These are phyloP conservation scores for Hyperoplus lanceolatus DNA, from an alignment of 2,797 vertebrate genomes.

Conservation along the genomic window DNA sequence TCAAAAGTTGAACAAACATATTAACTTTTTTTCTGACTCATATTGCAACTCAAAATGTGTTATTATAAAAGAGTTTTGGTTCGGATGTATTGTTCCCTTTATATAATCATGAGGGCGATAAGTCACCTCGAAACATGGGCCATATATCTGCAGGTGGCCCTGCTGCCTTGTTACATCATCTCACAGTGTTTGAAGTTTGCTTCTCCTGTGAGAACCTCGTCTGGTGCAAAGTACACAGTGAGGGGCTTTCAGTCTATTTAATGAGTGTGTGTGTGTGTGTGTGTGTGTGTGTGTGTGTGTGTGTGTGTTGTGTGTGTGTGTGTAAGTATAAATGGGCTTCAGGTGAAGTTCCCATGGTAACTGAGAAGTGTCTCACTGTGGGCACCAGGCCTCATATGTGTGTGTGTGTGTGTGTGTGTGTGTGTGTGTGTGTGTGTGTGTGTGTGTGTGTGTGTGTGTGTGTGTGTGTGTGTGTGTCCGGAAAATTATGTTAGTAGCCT, in stretches of 20 bases:
- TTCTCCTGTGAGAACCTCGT: constrained; percentile 42
- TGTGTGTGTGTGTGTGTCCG: constrained; percentile 26
- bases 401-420: constrained; percentile 37
- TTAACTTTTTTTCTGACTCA: no score
- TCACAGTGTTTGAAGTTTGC: constrained; percentile 55
- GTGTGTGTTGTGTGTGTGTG: constrained; percentile 6
- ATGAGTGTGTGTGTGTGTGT: constrained; percentile 24
- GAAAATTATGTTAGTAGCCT: constrained; percentile 60
- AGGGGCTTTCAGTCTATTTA: constrained; percentile 29
- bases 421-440: constrained; percentile 16
- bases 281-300: constrained; percentile 17
- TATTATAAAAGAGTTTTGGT: not conserved
- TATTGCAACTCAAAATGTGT: not conserved
- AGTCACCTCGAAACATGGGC: constrained; percentile 16
- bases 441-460: constrained; percentile 36
- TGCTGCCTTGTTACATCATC: constrained; percentile 59
- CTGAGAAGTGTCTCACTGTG: constrained; percentile 54
- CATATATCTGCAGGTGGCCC: constrained; percentile 17
- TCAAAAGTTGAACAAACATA: not conserved
- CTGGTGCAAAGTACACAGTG: constrained; percentile 65
- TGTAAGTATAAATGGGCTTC: constrained; percentile 42
- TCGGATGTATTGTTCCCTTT: not conserved
- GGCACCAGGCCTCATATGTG: constrained; percentile 35
- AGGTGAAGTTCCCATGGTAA: constrained; percentile 77
- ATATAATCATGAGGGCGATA: not conserved